Evolutionary conservation across 2,113 vertebrate genomes (phyloP), one percentile per base, ranked within the genome.

Genomic region (Cromileptes altivelis): DNA sequence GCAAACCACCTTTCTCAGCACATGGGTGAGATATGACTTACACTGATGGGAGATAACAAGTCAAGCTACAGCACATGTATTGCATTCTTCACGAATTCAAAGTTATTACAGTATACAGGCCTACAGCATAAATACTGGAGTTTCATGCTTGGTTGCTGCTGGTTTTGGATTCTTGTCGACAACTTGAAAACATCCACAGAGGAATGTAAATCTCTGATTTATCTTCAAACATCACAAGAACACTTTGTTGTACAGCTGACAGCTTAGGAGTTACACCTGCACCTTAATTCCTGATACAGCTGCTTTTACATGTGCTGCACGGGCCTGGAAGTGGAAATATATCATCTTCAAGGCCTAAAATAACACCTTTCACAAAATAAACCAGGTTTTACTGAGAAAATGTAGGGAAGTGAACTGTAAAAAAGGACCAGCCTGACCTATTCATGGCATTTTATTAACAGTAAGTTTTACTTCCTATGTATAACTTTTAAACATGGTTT

Each of bases 1-100:
- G 42, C 52, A 37, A 1, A 67, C 4, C 21, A 9, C 13, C 42
- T 30, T 71, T 83, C 65, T 52, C 10, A 64, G 60, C 74, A 73
- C 19, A 67, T 17, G 3, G 30, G 17, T 61, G 75, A 52, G 42
- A 83, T 6, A 53, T 15, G 47, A 76, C 33, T 27, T 14, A 17
- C 21, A 37, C 27, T 18, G 23, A 71, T 4, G 6, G 1, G 40
- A 14, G 4, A 73, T 19, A 56, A 64, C 23, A 25, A 30, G 19
- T 23, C 13, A 45, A 55, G 33, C 45, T 53, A 53, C 53, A 30
- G 45, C 5, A 42, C 15, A 23, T 40, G 47, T 1, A 14, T 0
- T 40, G 27, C 47, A 15, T 30, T 23, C 13, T 25, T 10, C 21
- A 57, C n/a, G 10, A 42, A 9, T 11, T 4, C 14, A 37, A 13